phyloP scores from a whole-genome alignment of 2,888 invertebrate species.

The Drosophila demipolita region DNA sequence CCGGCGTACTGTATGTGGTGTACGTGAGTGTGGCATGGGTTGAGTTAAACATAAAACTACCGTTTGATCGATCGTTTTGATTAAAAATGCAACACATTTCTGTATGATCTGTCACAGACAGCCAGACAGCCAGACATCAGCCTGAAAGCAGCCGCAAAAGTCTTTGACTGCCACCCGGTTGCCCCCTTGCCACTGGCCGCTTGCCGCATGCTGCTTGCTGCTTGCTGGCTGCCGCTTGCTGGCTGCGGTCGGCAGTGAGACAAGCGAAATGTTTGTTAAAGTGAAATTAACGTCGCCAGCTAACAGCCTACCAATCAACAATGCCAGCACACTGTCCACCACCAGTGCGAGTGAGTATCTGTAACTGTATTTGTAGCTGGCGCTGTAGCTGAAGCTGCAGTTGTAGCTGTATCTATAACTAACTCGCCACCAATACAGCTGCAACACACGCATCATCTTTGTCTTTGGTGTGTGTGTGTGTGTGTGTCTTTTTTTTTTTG shows the following conservation, averaged over 20 bases:
- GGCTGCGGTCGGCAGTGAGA: conserved; percentile 49
- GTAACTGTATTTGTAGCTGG: conserved; percentile 19
- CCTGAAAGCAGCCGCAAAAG: conserved; percentile 74
- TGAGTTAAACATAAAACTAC: conserved; percentile 76
- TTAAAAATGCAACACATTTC: conserved; percentile 84
- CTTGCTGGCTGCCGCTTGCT: conserved; percentile 7
- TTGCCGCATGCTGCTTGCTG: conserved; percentile 1
- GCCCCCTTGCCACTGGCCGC: background rate
- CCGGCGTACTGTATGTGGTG: conserved; percentile 6
- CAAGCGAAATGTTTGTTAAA: conserved; percentile 82
- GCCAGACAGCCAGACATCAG: conserved; percentile 19
- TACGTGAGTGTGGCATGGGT: conserved; percentile 43
- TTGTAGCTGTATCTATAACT: conserved; percentile 29
- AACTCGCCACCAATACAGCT: conserved; percentile 21
- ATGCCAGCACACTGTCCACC: conserved; percentile 62
- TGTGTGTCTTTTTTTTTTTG: background rate
- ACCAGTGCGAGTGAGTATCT: conserved; percentile 19
- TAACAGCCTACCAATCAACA: conserved; percentile 77
- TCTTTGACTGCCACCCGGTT: conserved; percentile 35
- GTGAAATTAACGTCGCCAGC: conserved; percentile 81
- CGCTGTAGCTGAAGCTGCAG: conserved; percentile 22
- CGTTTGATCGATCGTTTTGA: conserved; percentile 84
- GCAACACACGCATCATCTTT: conserved; percentile 35
- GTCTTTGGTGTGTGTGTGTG: conserved; percentile 12
- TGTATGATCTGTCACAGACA: conserved; percentile 83